Evolutionary conservation across 2,888 invertebrate genomes (phyloP), one percentile per base, ranked within the genome.

Genomic region (Cyclophora albipunctata): DNA sequence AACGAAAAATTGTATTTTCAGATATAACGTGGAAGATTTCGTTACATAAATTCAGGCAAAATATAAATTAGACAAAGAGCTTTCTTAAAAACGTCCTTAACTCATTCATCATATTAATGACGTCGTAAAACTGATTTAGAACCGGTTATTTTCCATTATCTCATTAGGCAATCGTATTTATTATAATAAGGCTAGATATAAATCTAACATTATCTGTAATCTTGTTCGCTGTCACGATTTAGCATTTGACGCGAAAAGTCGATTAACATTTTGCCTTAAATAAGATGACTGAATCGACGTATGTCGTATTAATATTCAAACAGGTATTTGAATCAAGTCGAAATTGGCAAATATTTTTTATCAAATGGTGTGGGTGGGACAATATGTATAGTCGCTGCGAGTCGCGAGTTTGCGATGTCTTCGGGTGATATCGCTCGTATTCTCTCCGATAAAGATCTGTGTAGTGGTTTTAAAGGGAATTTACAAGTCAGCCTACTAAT

Each of bases 401-500:
- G 20, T 20, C 20, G 20, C 20, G 20, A 20, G 20, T 20, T 20
- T 20, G 20, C 20, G 20, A 20, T 20, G 20, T 20, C 20, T 20
- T 20, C 20, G 20, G 20, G 20, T 20, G 20, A 20, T 78, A 78
- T 80, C 71, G 68, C 64, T 59, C 60, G 64, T 61, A 62, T 62
- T 57, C 59, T 50, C 49, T 46, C 53, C 67, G 84, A 84, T 84
- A 82, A 80, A 69, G 73, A 86, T 84, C 85, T 79, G 61, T 20
- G 20, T 60, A 63, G 73, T 76, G 74, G 71, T 77, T 81, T 81
- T 72, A 69, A 76, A 73, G 73, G 72, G 65, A 76, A 77, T 83
- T 83, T 82, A 83, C 76, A 83, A 81, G 77, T 75, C 69, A 63
- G 71, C 61, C 62, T 57, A 71, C 73, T 81, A 81, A 82, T 83